Evolutionary conservation across 53 echinoderm and acorn worm species (phyloP), one percentile per base, ranked within the genome.

Genomic region (Holothuria leucospilota): DNA sequence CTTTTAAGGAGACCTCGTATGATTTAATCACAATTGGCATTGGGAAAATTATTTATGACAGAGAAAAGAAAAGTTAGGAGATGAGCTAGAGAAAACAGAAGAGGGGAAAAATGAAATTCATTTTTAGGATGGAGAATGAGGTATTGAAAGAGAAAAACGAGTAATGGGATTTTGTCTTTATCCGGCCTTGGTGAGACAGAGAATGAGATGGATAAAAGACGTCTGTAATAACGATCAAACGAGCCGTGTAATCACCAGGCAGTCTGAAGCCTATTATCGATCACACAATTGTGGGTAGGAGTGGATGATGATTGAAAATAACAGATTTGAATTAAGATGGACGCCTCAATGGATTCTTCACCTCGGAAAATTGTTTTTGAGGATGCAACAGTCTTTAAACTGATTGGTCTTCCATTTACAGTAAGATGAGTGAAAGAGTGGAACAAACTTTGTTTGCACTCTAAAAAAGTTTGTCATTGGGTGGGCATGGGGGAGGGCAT

Each of bases 1-100:
- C 51, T 49, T 75, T 75, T 75, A 75, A 75, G 75, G 75, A 75
- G 75, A 75, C 75, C 75, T 75, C 75, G 75, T 51, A 75, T 75
- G 75, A 75, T 75, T 75, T 75, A 75, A 75, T 75, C 75, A 75
- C 51, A 75, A 75, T 75, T 52, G 75, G 75, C 75, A 51, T 51
- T 75, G 75, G 52, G 75, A 46, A 75, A 75, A 75, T 75, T 75
- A 75, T 75, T 75, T 46, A 75, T 51, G 49, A 51, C 75, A 51
- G 51, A 75, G 52, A 52, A 75, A 73, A 75, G 51, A 75, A 75
- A n/a, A 51, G 49, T 72, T 42, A 8, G 25, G 49, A 75, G 6
- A 24, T 20, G 51, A 23, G 52, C 56, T 25, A 26, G 21, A 13
- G 75, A 51, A 49, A 51, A 51, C n/a, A 75, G 52, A 41, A 51